Conservation (phyloP, 1,140 invertebrate species). For the Diachasmimorpha longicaudata region DNA sequence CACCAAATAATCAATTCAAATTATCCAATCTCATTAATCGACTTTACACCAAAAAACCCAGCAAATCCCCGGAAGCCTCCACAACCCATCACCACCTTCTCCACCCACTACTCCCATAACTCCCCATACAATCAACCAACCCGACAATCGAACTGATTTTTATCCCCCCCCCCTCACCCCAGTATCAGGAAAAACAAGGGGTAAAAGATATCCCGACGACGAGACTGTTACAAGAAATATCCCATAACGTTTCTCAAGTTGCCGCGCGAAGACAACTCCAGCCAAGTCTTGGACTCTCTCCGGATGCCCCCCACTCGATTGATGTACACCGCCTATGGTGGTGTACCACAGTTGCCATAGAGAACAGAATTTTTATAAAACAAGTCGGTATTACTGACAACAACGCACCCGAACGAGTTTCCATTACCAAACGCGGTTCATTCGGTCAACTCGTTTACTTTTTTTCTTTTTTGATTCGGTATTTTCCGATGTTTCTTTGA, state of each 20-base stretch:
- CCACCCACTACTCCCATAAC: background rate
- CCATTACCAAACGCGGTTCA: background rate
- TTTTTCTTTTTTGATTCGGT: background rate
- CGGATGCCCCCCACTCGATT: background rate
- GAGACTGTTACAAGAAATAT: constrained; percentile 25
- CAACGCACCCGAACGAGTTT: background rate
- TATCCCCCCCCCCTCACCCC: background rate
- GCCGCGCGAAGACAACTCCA: constrained; percentile 6
- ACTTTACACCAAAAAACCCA: background rate
- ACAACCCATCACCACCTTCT: background rate
- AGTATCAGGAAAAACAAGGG: background rate
- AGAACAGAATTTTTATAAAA: constrained; percentile 16
- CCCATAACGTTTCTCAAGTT: constrained; percentile 26
- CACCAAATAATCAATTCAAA: no score
- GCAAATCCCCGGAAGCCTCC: background rate
- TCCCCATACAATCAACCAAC: background rate
- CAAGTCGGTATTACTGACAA: no score
- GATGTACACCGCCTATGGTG: constrained; percentile 1
- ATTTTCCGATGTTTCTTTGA: background rate
- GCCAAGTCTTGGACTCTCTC: background rate
- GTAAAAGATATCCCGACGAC: background rate
- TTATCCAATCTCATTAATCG: constrained; percentile 4
- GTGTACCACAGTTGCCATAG: background rate
- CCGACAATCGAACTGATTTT: background rate
- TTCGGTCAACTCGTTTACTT: background rate